These are phyloP conservation scores for Drosophila flavopinicola DNA, from an alignment of 2,888 invertebrate species.

Conservation along the genomic window DNA sequence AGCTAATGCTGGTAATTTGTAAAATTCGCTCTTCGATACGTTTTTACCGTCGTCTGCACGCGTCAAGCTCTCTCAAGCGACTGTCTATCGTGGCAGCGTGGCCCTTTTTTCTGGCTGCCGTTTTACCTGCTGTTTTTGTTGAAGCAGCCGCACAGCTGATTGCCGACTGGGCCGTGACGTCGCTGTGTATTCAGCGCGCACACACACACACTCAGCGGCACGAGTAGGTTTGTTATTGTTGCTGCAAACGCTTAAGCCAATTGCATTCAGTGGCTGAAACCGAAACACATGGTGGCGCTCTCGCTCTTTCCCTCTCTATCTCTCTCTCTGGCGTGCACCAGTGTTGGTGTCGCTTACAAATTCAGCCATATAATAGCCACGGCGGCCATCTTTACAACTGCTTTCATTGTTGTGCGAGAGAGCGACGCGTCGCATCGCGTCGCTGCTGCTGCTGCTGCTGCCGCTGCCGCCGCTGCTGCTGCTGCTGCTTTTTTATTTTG, in stretches of 20 bases:
- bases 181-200: slow-evolving; percentile 59
- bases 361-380: slow-evolving; percentile 69
- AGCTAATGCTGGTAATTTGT: slow-evolving; percentile 7
- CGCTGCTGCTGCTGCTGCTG: slow-evolving; percentile 11
- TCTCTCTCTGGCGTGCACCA: slow-evolving; percentile 25
- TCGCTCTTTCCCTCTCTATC: slow-evolving; percentile 24
- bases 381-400: slow-evolving; percentile 81
- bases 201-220: slow-evolving; percentile 1
- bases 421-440: slow-evolving; percentile 10
- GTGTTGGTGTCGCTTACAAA: slow-evolving; percentile 62
- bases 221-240: slow-evolving; percentile 41
- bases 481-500: slow-evolving; percentile 62
- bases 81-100: slow-evolving; percentile 54
- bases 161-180: slow-evolving; percentile 59
- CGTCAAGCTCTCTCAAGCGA: slow-evolving; percentile 79
- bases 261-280: slow-evolving; percentile 69
- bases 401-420: slow-evolving; percentile 50
- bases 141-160: slow-evolving; percentile 65
- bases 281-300: slow-evolving; percentile 53
- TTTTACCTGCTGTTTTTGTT: slow-evolving; percentile 65
- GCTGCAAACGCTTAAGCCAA: slow-evolving; percentile 70
- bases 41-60: slow-evolving; percentile 59
- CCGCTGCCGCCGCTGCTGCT: slow-evolving; percentile 10
- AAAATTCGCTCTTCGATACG: slow-evolving; percentile 7
- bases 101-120: slow-evolving; percentile 47